Conservation (phyloP, 2,888 invertebrate genomes). For the Sphaerophoria taeniata region DNA sequence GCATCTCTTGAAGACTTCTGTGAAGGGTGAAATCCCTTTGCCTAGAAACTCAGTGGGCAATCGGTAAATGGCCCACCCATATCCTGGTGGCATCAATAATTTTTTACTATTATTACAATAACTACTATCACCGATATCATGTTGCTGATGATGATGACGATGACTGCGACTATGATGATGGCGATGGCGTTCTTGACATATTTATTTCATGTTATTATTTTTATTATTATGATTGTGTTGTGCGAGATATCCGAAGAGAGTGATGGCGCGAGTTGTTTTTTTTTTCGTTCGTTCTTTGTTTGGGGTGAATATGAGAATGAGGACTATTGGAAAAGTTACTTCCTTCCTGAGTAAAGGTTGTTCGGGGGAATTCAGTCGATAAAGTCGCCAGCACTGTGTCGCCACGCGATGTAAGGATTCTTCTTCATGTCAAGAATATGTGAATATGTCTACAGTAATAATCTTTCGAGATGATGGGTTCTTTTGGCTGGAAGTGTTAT, state of each 20-base stretch:
- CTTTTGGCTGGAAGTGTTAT: constrained; percentile 43
- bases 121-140: constrained; percentile 68
- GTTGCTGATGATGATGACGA: constrained; percentile 31
- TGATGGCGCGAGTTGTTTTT: background rate
- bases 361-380: background rate
- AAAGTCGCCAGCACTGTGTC: background rate
- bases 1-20: too few relatives aligned
- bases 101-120: constrained; percentile 73
- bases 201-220: constrained; percentile 73
- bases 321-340: constrained; percentile 1
- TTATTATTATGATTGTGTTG: constrained; percentile 64
- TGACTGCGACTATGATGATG: constrained; percentile 62
- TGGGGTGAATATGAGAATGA: background rate
- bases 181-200: constrained; percentile 71
- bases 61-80: constrained; percentile 66
- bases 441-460: background rate
- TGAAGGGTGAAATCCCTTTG: constrained; percentile 8
- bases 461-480: constrained; percentile 15
- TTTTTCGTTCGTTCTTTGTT: background rate
- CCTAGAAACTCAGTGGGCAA: constrained; percentile 38
- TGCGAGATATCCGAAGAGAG: background rate
- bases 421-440: background rate
- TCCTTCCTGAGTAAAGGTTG: background rate
- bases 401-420: constrained; percentile 20
- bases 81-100: constrained; percentile 74